Evolutionary conservation across 2,888 invertebrate species (phyloP), one percentile per base, ranked within the genome.

Genomic region (Eumacrocentrus americanus): DNA sequence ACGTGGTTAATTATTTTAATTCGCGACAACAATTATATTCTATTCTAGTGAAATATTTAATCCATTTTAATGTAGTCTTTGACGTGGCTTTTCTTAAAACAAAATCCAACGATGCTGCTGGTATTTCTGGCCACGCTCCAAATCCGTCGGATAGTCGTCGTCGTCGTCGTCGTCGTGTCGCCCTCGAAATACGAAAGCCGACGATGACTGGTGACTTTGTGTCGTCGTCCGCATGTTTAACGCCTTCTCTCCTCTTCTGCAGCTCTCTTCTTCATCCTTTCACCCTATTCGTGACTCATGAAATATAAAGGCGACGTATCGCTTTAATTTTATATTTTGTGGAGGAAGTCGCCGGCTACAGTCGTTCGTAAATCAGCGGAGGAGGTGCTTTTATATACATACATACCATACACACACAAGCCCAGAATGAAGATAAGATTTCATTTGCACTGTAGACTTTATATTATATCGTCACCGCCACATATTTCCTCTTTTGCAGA

Each of bases 111-210:
- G n/a, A n/a, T n/a, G n/a, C n/a, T n/a, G n/a, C n/a, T n/a, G n/a
- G n/a, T 42, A 7, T 14, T 42, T 52, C 54, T 67, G 67, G 67
- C 67, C 23, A 52, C 20, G 44, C 37, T 63, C 67, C 67, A 67
- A 67, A 63, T 61, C 48, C 18, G 52, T 60, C 53, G 61, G 53
- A 47, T 42, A 44, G 51, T 53, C 53, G 51, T 9, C 48, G 52
- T 44, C n/a, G 54, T 63, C 52, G 50, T 42, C 47, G 51, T 53
- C 53, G 51, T 9, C 48, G 52, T 44, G 54, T 40, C 44, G 48
- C 58, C 59, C 51, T 62, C 52, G 57, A 61, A 65, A 61, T 58
- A 52, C 50, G 54, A 42, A 58, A 62, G 58, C 40, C 61, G 58
- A n/a, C n/a, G 54, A 53, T 44, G 34, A 14, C 29, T 20, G n/a